phyloP scores from a whole-genome alignment of 2,888 invertebrate genomes.

The Salpingus planirostris region DNA sequence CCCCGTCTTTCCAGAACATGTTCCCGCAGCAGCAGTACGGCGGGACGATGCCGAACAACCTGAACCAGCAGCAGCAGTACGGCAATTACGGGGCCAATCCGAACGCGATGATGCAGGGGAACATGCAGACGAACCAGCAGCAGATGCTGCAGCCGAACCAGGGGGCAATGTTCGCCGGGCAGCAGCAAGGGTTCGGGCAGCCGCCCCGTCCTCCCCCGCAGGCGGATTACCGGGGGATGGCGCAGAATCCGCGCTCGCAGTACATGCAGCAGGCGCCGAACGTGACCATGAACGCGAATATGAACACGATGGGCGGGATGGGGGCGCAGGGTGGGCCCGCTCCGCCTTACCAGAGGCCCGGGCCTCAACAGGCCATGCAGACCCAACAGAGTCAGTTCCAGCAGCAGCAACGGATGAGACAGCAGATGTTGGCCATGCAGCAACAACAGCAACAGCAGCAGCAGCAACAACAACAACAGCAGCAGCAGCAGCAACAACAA shows the following conservation, averaged over 20 bases:
- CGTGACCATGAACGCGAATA: constrained; percentile 77
- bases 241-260: constrained; percentile 45
- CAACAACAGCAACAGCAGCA: constrained; percentile 59
- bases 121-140: constrained; percentile 34
- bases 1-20: constrained; percentile 41
- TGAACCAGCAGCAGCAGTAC: constrained; percentile 59
- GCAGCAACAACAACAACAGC: constrained; percentile 40
- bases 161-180: constrained; percentile 40
- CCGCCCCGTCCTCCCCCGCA: constrained; percentile 45
- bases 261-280: constrained; percentile 72
- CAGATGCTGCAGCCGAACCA: constrained; percentile 30
- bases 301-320: constrained; percentile 60
- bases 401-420: constrained; percentile 54
- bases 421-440: constrained; percentile 62
- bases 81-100: constrained; percentile 46
- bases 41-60: constrained; percentile 54
- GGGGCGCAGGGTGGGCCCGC: constrained; percentile 50
- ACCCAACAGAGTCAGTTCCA: constrained; percentile 51
- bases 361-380: constrained; percentile 31
- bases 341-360: constrained; percentile 64
- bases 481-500: constrained; percentile 45
- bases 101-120: constrained; percentile 33
- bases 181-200: constrained; percentile 47
- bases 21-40: constrained; percentile 55
- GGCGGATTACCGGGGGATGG: constrained; percentile 38